Conservation (phyloP, 2,888 invertebrate genomes). For the Exephanes ischioxanthus region DNA sequence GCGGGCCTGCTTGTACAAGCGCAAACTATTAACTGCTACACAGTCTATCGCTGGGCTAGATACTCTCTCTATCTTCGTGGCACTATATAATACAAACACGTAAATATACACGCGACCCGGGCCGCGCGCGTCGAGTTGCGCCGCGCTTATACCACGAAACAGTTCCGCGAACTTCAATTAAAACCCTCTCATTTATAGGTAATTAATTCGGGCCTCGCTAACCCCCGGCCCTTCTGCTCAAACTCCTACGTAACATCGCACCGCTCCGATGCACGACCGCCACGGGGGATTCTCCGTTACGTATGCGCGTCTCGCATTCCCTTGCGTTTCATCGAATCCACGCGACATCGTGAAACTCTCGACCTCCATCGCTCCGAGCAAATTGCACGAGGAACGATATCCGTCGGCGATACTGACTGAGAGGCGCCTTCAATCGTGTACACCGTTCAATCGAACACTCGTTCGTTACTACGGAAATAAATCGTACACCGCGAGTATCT, state of each 20-base stretch:
- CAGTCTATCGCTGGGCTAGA: slow-evolving; percentile 8
- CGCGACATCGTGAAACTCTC: slow-evolving; percentile 25
- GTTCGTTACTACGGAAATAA: too few species aligned
- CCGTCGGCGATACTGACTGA: slow-evolving; percentile 9
- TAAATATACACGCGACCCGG: slow-evolving; percentile 56
- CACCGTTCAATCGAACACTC: too few species aligned
- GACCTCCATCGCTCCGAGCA: slow-evolving; percentile 12
- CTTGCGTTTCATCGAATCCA: slow-evolving; percentile 44
- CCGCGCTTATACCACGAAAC: slow-evolving; percentile 71
- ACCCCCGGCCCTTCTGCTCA: slow-evolving; percentile 46
- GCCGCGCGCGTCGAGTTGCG: slow-evolving; percentile 50
- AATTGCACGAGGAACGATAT: slow-evolving; percentile 5
- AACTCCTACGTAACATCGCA: slow-evolving; percentile 39
- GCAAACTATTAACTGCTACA: slow-evolving; percentile 18
- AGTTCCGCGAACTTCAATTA: slow-evolving; percentile 77
- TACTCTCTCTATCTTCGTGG: slow-evolving; percentile 10
- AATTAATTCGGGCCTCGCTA: slow-evolving; percentile 72
- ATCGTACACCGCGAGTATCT: too few species aligned
- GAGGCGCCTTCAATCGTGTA: too few species aligned
- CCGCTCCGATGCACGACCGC: slow-evolving; percentile 43
- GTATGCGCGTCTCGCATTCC: slow-evolving; percentile 34
- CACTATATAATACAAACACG: slow-evolving; percentile 49
- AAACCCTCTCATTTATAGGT: slow-evolving; percentile 74
- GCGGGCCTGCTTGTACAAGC: slow-evolving; percentile 12
- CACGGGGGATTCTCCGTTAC: not conserved